These are phyloP conservation scores for Mimachlamys varia DNA, from an alignment of 2,888 invertebrate species.

Conservation along the genomic window DNA sequence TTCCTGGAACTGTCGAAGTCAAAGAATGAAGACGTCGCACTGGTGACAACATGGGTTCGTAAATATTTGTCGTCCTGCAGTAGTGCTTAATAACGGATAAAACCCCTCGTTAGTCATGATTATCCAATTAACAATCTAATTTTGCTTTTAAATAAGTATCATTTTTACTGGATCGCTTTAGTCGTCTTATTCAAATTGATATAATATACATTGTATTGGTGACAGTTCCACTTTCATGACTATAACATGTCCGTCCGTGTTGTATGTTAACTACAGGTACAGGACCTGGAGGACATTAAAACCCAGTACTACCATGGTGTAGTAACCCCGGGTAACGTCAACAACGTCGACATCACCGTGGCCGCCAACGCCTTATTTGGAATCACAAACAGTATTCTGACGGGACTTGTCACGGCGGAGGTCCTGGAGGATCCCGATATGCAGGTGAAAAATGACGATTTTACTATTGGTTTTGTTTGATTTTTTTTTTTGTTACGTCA, in stretches of 20 bases:
- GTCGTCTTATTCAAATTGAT: no score
- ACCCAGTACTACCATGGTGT: constrained; percentile 61
- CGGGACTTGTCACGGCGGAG: constrained; percentile 62
- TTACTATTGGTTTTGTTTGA: no score
- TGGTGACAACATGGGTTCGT: constrained; percentile 76
- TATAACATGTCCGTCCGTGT: not conserved
- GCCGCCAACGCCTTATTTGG: constrained; percentile 72
- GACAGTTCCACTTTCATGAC: not conserved
- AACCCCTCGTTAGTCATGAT: no score
- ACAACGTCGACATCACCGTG: constrained; percentile 76
- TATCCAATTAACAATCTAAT: no score
- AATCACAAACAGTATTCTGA: constrained; percentile 68
- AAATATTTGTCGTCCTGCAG: not conserved
- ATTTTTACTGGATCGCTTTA: no score
- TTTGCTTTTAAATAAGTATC: no score
- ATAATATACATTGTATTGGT: no score
- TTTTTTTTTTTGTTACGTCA: no score
- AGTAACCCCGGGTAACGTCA: constrained; percentile 71
- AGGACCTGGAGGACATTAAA: constrained; percentile 64
- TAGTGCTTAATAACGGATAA: no score
- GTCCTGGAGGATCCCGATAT: constrained; percentile 67
- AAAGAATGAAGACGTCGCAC: constrained; percentile 63
- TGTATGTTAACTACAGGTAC: constrained; percentile 60
- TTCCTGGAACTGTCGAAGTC: constrained; percentile 67
- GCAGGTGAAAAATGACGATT: constrained; percentile 60